Evolutionary conservation across 2,797 vertebrate species (phyloP).

Genomic region (Eutrigla gurnardus): DNA sequence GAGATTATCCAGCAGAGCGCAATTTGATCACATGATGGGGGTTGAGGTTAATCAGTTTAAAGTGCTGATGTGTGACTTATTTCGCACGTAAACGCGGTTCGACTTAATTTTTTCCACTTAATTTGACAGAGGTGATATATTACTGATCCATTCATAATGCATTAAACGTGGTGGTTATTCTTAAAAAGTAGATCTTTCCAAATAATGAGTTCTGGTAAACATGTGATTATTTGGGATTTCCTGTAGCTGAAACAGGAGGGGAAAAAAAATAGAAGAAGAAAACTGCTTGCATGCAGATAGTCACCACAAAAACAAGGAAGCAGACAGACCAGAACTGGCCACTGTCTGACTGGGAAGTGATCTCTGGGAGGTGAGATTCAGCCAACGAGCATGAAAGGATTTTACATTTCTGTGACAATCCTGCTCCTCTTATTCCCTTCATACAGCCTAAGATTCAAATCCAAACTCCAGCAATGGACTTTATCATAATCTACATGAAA

Average conservation of each 20-base stretch:
- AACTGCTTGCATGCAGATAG: conserved; percentile 60
- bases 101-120: not conserved
- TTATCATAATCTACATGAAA: not conserved
- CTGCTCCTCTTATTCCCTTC: not conserved
- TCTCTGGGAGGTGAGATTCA: conserved; percentile 19
- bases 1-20: not conserved
- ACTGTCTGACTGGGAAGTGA: conserved; percentile 59
- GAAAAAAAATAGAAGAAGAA: conserved; percentile 19
- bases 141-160: not conserved
- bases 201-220: not conserved
- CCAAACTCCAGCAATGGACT: not conserved
- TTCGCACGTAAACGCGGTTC: not conserved
- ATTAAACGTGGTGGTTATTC: not conserved
- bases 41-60: conserved; percentile 9
- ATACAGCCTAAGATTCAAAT: not conserved
- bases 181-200: not conserved
- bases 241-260: conserved; percentile 18
- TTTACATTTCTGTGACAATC: not conserved
- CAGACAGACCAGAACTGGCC: conserved; percentile 22
- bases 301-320: conserved; percentile 69
- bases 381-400: conserved; percentile 3
- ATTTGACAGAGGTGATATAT: not conserved
- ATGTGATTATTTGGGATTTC: conserved; percentile 13
- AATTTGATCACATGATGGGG: conserved; percentile 5
- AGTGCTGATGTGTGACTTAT: not conserved